A percentile compares a stretch with the other conserved stretches of the same genome.
Evolutionary conservation across 2,113 vertebrate genomes (phyloP).

Genomic region (Martes martes): DNA sequence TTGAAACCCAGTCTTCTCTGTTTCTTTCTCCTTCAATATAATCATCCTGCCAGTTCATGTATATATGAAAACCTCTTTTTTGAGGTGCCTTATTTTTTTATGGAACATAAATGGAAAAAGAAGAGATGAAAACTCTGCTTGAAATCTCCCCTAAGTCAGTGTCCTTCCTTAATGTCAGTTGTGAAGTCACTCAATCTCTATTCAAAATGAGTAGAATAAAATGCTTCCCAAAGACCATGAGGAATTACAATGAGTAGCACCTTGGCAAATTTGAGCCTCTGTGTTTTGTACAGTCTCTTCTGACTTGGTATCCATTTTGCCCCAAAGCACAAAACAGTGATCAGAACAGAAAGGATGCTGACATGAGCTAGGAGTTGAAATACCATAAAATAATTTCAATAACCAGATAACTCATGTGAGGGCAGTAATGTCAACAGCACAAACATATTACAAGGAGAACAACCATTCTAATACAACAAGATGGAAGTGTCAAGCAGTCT

Average conservation of each 20-base stretch:
- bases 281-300: neutral
- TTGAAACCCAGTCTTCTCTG: neutral
- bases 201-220: neutral
- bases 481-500: neutral
- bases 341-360: conserved; percentile 7
- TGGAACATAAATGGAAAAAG: neutral
- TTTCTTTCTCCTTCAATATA: neutral
- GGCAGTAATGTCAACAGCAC: neutral
- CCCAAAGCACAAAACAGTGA: neutral
- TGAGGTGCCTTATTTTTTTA: neutral
- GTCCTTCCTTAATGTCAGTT: neutral
- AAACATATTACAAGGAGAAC: neutral
- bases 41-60: neutral
- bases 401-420: conserved; percentile 1
- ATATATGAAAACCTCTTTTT: neutral
- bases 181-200: neutral
- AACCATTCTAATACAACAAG: neutral
- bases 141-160: neutral
- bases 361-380: neutral
- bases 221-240: neutral
- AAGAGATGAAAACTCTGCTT: neutral
- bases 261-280: neutral
- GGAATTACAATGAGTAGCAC: neutral
- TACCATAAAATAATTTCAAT: neutral
- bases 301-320: neutral